Percentiles rank a stretch among this genome's conserved stretches.
Evolutionary conservation across 2,888 invertebrate genomes (phyloP).

Genomic region (Agrenia bidenticulata): DNA sequence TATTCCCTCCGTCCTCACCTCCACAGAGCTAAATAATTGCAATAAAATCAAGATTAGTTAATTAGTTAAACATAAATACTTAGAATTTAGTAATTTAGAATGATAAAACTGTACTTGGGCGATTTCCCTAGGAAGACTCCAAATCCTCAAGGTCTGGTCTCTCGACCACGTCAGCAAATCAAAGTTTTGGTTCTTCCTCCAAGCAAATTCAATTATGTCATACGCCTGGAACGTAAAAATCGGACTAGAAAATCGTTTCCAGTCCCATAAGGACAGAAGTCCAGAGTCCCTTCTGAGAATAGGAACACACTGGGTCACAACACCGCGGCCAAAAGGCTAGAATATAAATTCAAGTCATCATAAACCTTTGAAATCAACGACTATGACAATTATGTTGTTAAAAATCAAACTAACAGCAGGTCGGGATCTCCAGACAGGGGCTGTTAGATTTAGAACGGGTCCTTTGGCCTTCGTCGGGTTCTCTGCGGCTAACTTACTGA

Average conservation of each 20-base stretch:
- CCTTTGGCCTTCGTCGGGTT: slow-evolving; percentile 82
- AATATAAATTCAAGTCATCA: too few relatives aligned
- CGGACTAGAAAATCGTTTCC: slow-evolving; percentile 48
- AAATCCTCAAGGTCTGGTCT: slow-evolving; percentile 86
- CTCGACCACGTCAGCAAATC: slow-evolving; percentile 94
- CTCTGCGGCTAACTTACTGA: slow-evolving; percentile 74
- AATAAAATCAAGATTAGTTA: too few relatives aligned
- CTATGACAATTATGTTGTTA: neutral
- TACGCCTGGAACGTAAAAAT: slow-evolving; percentile 68
- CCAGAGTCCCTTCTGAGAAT: slow-evolving; percentile 85
- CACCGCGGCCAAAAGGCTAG: slow-evolving; percentile 86
- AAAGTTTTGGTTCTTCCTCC: slow-evolving; percentile 72
- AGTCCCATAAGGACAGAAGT: slow-evolving; percentile 70
- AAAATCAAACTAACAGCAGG: slow-evolving; percentile 66
- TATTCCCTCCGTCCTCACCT: slow-evolving; percentile 32
- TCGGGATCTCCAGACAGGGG: slow-evolving; percentile 89
- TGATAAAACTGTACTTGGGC: slow-evolving; percentile 45
- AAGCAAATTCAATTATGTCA: slow-evolving; percentile 91
- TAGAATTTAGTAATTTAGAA: too few relatives aligned
- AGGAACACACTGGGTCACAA: slow-evolving; percentile 88
- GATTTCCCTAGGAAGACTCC: slow-evolving; percentile 58
- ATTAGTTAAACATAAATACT: slow-evolving; percentile 9
- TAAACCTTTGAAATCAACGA: slow-evolving; percentile 8
- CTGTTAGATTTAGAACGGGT: slow-evolving; percentile 73
- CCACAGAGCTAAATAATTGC: slow-evolving; percentile 29